Percentiles rank a stretch among this genome's conserved stretches.
Evolutionary conservation across 2,113 vertebrate genomes (phyloP).

Genomic region (Hydropotes inermis): DNA sequence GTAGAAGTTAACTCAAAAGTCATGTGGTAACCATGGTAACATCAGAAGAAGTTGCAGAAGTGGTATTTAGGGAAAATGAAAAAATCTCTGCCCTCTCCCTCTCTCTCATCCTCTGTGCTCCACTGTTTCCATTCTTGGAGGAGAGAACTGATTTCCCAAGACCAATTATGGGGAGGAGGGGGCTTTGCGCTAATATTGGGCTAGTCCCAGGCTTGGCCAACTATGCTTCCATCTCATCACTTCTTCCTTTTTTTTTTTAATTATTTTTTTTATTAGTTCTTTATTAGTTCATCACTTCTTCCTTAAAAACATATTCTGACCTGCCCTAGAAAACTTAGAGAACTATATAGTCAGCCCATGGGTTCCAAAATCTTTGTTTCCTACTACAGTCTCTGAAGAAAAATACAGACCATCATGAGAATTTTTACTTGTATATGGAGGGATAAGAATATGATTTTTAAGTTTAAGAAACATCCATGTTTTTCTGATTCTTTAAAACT

Average conservation of each 20-base stretch:
- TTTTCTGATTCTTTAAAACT: not conserved
- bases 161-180: not conserved
- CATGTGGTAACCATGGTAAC: constrained; percentile 65
- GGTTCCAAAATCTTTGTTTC: not conserved
- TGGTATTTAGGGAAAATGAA: constrained; percentile 27
- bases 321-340: not conserved
- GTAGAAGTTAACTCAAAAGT: constrained; percentile 63
- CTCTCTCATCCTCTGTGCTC: not conserved
- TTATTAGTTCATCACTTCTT: not conserved
- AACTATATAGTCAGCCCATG: not conserved
- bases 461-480: not conserved
- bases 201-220: not conserved
- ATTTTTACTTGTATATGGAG: not conserved
- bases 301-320: not conserved
- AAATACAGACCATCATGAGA: not conserved
- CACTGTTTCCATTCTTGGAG: not conserved
- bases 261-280: no score
- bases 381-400: not conserved
- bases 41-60: not conserved
- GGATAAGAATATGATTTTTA: not conserved
- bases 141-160: constrained; percentile 28
- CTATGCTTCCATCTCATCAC: not conserved
- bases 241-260: no score
- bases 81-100: constrained; percentile 34
- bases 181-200: not conserved